These are phyloP conservation scores for Clarias magur DNA, from an alignment of 2,113 vertebrate genomes.

Conservation along the genomic window DNA sequence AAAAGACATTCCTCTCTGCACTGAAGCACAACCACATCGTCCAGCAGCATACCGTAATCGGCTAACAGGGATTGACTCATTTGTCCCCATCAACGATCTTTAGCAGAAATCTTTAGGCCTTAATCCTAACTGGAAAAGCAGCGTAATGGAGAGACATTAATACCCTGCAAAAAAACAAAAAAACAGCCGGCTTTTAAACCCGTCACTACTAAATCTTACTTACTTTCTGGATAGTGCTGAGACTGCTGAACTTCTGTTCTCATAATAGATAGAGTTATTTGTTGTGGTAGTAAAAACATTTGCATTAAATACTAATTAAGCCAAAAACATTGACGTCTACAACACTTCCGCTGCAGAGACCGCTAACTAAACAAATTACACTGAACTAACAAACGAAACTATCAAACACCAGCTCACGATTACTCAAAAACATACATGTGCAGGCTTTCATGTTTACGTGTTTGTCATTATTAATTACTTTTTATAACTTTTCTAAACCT, in stretches of 20 bases:
- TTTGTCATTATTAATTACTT: no score
- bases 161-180: neutral
- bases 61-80: slow-evolving; percentile 53
- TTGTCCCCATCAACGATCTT: slow-evolving; percentile 58
- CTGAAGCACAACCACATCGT: slow-evolving; percentile 52
- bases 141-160: slow-evolving; percentile 13
- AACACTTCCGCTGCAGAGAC: no score
- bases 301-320: neutral
- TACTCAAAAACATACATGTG: no score
- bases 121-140: slow-evolving; percentile 10
- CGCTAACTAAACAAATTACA: no score
- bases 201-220: slow-evolving; percentile 2
- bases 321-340: neutral
- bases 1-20: slow-evolving; percentile 65
- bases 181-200: slow-evolving; percentile 8
- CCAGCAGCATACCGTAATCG: slow-evolving; percentile 43
- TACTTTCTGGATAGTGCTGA: neutral
- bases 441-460: no score
- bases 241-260: neutral
- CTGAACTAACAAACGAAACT: no score
- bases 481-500: no score
- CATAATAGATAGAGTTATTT: neutral
- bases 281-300: neutral
- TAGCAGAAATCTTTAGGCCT: slow-evolving; percentile 45
- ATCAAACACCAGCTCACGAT: no score